Percentiles rank a stretch among this genome's conserved stretches.
Conservation (phyloP, 2,113 vertebrate species). For the Pachyramphus minor region DNA sequence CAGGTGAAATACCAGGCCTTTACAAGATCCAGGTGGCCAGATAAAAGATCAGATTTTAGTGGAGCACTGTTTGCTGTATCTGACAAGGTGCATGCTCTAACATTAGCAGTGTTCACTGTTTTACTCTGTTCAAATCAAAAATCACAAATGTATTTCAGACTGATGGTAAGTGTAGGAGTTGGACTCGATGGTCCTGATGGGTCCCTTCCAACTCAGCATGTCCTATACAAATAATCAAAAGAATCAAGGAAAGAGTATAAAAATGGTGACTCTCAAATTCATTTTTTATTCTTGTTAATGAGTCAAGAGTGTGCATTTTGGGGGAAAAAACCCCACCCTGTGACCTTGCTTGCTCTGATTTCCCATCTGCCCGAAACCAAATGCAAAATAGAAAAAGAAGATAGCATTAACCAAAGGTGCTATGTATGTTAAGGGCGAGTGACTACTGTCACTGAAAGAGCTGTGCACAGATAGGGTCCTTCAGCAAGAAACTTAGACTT, state of each 20-base stretch:
- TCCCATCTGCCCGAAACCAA: neutral
- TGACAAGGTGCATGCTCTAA: neutral
- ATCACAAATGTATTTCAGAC: neutral
- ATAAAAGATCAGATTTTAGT: neutral
- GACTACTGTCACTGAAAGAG: neutral
- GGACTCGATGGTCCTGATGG: neutral
- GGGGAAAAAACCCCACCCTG: neutral
- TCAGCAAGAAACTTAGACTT: neutral
- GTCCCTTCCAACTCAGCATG: neutral
- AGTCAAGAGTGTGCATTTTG: neutral
- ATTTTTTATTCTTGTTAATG: neutral
- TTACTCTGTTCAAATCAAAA: neutral
- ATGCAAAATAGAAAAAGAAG: neutral
- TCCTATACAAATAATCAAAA: neutral
- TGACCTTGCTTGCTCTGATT: neutral
- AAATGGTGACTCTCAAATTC: neutral
- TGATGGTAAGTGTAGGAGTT: neutral
- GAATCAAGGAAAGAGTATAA: neutral
- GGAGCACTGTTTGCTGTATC: neutral
- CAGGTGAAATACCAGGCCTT: neutral
- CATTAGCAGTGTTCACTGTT: neutral
- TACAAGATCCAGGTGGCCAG: neutral
- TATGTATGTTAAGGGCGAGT: neutral
- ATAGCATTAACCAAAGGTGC: neutral
- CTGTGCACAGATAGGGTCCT: neutral